These are phyloP conservation scores for Oryzias celebensis DNA, from an alignment of 2,113 vertebrate species.

Conservation along the genomic window DNA sequence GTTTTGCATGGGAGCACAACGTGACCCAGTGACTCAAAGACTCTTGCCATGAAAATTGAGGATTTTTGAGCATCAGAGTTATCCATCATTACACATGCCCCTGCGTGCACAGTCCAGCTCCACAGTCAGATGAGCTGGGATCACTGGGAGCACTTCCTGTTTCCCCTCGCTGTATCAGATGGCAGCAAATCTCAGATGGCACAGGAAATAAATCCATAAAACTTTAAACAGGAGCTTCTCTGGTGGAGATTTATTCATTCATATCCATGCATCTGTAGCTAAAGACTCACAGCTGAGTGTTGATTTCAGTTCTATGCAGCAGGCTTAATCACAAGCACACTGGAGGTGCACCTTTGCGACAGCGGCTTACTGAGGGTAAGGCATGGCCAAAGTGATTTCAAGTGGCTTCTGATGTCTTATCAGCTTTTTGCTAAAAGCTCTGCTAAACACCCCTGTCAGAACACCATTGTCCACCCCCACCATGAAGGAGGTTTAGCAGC, in stretches of 20 bases:
- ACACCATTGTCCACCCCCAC: constrained; percentile 21
- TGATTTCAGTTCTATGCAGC: constrained; percentile 20
- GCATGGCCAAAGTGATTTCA: constrained; percentile 62
- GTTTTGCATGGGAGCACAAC: constrained; percentile 13
- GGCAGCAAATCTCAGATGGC: constrained; percentile 54
- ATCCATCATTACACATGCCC: constrained; percentile 4
- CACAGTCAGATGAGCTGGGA: constrained; percentile 1
- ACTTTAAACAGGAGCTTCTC: constrained; percentile 52
- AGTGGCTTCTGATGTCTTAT: constrained; percentile 58
- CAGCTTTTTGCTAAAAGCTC: constrained; percentile 49
- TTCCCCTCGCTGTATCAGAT: constrained; percentile 37
- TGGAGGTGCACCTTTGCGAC: constrained; percentile 29
- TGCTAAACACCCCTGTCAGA: constrained; percentile 51
- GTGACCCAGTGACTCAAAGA: constrained; percentile 28
- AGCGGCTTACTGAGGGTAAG: constrained; percentile 32
- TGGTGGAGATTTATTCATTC: constrained; percentile 56
- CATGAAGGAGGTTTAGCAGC: constrained; percentile 34
- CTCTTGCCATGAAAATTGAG: not conserved
- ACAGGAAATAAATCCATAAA: constrained; percentile 51
- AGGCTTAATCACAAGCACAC: constrained; percentile 40
- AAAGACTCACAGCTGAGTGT: constrained; percentile 49
- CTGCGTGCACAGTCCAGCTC: not conserved
- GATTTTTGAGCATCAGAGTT: not conserved
- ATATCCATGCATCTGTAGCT: constrained; percentile 43
- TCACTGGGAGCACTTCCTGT: constrained; percentile 41